These are phyloP conservation scores for Syrphus vitripennis DNA, from an alignment of 2,888 invertebrate species.

Conservation along the genomic window DNA sequence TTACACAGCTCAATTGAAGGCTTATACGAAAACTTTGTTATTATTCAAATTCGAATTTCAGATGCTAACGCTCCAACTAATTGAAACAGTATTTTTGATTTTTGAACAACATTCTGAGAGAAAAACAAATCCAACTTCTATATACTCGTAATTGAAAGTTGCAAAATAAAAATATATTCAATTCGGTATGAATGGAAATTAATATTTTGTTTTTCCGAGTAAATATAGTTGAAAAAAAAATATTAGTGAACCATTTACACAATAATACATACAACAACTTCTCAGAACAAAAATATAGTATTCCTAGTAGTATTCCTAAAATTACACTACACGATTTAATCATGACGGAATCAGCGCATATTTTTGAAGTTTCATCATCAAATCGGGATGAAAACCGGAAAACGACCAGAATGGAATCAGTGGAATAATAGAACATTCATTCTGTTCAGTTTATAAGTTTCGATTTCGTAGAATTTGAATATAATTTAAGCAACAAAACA, in stretches of 20 bases:
- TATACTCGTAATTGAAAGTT: neutral
- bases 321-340: neutral
- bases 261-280: neutral
- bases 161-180: neutral
- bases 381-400: neutral
- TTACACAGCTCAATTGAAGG: neutral
- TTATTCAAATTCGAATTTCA: slow-evolving; percentile 1
- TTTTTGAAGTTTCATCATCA: slow-evolving; percentile 19
- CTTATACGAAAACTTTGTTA: neutral
- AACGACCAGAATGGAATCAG: neutral
- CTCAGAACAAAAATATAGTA: neutral
- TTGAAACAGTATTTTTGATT: neutral
- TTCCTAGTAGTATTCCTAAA: too few relatives aligned
- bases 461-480: neutral
- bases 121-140: neutral
- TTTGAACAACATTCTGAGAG: neutral
- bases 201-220: neutral
- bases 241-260: neutral
- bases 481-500: neutral
- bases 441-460: neutral
- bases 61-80: neutral
- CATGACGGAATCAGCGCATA: neutral
- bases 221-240: neutral
- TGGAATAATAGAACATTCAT: neutral
- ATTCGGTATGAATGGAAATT: neutral